These are phyloP conservation scores for Strix aluco DNA, from an alignment of 2,113 vertebrate genomes.

Conservation along the genomic window DNA sequence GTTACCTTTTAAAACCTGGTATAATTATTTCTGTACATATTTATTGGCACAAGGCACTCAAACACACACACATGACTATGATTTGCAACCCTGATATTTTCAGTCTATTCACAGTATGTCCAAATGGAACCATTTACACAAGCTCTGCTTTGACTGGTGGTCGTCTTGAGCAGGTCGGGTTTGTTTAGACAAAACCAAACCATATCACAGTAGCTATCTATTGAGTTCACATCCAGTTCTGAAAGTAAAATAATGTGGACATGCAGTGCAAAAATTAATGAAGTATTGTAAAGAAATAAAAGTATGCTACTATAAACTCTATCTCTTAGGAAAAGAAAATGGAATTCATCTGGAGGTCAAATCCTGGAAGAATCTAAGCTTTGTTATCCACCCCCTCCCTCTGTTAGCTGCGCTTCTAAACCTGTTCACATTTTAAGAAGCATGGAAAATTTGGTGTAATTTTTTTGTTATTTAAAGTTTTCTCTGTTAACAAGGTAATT, in stretches of 20 bases:
- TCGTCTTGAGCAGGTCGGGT: not conserved
- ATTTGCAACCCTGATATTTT: not conserved
- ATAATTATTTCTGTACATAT: not conserved
- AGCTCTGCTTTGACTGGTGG: not conserved
- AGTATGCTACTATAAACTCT: not conserved
- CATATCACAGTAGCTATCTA: not conserved
- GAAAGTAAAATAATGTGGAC: not conserved
- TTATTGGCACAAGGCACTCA: not conserved
- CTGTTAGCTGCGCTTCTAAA: not conserved
- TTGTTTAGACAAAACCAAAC: not conserved
- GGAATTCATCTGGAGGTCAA: not conserved
- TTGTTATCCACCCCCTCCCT: rapidly evolving
- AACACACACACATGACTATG: not conserved
- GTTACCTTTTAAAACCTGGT: not conserved
- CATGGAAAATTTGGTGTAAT: not conserved
- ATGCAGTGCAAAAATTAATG: not conserved
- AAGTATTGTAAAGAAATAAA: not conserved
- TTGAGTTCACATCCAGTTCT: not conserved
- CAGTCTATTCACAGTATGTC: not conserved
- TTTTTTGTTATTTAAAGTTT: not conserved
- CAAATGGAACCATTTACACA: not conserved
- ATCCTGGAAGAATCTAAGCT: not conserved
- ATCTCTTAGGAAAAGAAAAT: not conserved
- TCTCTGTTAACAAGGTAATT: rapidly evolving
- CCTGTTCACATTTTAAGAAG: not conserved